Percentiles rank a stretch among this genome's conserved stretches.
Conservation (phyloP, 2,113 vertebrate genomes). For the Saccopteryx bilineata region DNA sequence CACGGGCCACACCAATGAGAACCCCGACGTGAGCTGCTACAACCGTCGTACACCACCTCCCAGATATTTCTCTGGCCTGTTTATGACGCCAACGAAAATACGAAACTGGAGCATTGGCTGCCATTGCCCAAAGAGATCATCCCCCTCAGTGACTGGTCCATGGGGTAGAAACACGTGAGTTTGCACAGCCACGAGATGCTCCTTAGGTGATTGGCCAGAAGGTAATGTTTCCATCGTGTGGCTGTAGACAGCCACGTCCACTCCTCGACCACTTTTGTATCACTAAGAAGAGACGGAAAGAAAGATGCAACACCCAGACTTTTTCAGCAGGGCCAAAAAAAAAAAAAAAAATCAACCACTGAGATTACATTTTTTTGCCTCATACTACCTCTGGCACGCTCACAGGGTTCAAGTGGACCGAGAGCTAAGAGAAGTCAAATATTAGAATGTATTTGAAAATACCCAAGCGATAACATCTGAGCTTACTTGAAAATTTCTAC, state of each 20-base stretch:
- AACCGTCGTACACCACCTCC: neutral
- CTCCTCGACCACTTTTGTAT: neutral
- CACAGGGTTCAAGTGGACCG: neutral
- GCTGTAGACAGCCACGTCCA: neutral
- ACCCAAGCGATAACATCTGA: neutral
- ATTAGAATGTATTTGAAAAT: neutral
- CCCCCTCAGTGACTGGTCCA: neutral
- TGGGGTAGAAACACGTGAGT: neutral
- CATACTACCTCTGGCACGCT: neutral
- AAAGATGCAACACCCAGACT: neutral
- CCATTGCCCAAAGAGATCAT: neutral
- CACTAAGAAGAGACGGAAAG: neutral
- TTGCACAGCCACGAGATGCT: conserved; percentile 1
- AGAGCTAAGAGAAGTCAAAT: conserved; percentile 6
- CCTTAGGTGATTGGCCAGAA: conserved; percentile 38
- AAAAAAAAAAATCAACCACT: too few species aligned
- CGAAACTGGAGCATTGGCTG: conserved; percentile 9
- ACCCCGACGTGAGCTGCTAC: neutral
- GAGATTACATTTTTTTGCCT: neutral
- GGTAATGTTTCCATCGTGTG: neutral
- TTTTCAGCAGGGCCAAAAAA: conserved; percentile 45
- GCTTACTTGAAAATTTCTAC: neutral
- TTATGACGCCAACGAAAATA: neutral
- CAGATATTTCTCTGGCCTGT: neutral
- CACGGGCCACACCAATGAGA: neutral